These are phyloP conservation scores for mouse (Mus musculus) DNA, from an alignment of 2,113 vertebrate genomes.

Conservation along the genomic window GRCm39 chr2:117261501-117262000, in stretches of 20 bases:
- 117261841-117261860: not conserved
- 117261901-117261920: not conserved
- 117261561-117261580: not conserved
- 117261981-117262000: not conserved
- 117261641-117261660: not conserved
- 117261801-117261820: not conserved
- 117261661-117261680: not conserved
- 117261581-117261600: constrained; percentile 21
- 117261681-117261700: too few species aligned
- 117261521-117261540: not conserved
- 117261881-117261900: not conserved
- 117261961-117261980: not conserved
- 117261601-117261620: not conserved
- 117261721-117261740: not conserved
- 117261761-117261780: not conserved
- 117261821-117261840: not conserved
- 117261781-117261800: not conserved
- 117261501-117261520: not conserved
- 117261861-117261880: not conserved
- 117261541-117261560: not conserved
- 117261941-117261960: not conserved
- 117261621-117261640: not conserved
- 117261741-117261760: not conserved
- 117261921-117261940: not conserved
- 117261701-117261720: too few species aligned